A percentile compares a stretch with the other conserved stretches of the same genome.
These are phyloP conservation scores for rat (Rattus norvegicus) DNA, from an alignment of 2,113 vertebrate species.

Conservation along the genomic window GRCr8 NC_086028.1:80511501-80512000, in stretches of 20 bases:
- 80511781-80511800: constrained; percentile 1
- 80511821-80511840: background rate
- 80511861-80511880: background rate
- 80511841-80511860: background rate
- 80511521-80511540: background rate
- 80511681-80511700: no score
- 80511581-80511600: background rate
- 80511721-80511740: background rate
- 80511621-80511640: background rate
- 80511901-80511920: background rate
- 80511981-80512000: background rate
- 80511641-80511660: background rate
- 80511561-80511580: background rate
- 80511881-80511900: background rate
- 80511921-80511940: background rate
- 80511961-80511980: background rate
- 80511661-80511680: background rate
- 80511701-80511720: background rate
- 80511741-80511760: background rate
- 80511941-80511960: background rate
- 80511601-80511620: background rate
- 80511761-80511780: background rate
- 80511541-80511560: background rate
- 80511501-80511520: background rate
- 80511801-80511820: background rate